Base-by-base conservation (phyloP, 2,888 invertebrate species). In the Omphaloscelis lunosa region DNA sequence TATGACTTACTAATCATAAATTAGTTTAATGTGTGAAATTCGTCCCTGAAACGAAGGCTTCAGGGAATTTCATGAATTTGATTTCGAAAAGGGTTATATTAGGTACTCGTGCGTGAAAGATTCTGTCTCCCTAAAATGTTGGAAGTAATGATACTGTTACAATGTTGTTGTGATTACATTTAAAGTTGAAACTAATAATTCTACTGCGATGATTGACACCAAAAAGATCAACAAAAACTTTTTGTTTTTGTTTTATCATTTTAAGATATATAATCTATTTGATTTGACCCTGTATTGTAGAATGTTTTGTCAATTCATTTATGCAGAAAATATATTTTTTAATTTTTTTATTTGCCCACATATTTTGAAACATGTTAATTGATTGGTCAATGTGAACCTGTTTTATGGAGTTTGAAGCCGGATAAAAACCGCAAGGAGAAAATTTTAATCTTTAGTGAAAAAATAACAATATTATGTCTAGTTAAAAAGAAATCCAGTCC, bases 31-130 rank as follows among this genome's bases (percentile, higher is more conserved):
- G 51, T 65, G 20, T 53, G 51, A 65, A 68, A 58, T 81, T 58
- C 56, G 45, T 29, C 51, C 53, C 12, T 53, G n/a, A 29, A 67
- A 39, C 29, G n/a, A 62, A 82, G 41, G 20, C 63, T 67, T 80
- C 48, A n/a, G 66, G 45, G 75, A 74, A 48, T 80, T 80, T 29
- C 39, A 48, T 79, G 45, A 62, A 74, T 66, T 74, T 61, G 39
- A 67, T 81, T 69, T 29, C 17, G n/a, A 45, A 41, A 53, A 65
- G 23, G 63, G 77, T 53, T 53, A 12, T 20, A 80, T 56, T 72
- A 62, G 20, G 3, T 51, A 80, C 80, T 63, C 62, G 62, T 79
- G 80, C 29, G 77, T 9, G n/a, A n/a, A 68, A n/a, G 6, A 48
- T 39, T 27, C 6, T 27, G 53, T 20, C 8, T 17, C 20, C 15